These are phyloP conservation scores for Mylabris phalerata DNA, from an alignment of 1,140 invertebrate species.

Conservation along the genomic window DNA sequence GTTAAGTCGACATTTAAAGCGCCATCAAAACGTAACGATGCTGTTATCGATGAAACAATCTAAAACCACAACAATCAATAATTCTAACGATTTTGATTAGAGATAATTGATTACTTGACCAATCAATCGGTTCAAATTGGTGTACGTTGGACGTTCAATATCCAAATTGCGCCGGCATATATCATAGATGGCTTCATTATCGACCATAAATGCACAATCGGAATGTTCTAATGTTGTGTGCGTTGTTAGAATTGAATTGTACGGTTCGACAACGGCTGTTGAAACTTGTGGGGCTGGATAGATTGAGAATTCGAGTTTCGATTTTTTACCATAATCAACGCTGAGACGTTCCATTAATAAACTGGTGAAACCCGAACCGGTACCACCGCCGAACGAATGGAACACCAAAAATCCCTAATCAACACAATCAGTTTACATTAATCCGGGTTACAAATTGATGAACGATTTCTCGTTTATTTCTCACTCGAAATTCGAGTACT, in stretches of 20 bases:
- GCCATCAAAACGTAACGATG: slow-evolving; percentile 69
- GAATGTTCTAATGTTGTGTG: slow-evolving; percentile 76
- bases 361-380: slow-evolving; percentile 76
- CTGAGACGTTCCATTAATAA: slow-evolving; percentile 74
- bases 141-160: slow-evolving; percentile 76
- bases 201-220: slow-evolving; percentile 81
- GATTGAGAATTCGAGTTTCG: slow-evolving; percentile 76
- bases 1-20: slow-evolving; percentile 73
- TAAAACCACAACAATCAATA: slow-evolving; percentile 29
- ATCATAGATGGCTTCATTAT: slow-evolving; percentile 87
- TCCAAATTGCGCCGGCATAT: slow-evolving; percentile 82
- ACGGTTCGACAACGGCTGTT: slow-evolving; percentile 79
- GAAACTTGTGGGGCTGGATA: slow-evolving; percentile 82
- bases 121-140: slow-evolving; percentile 72
- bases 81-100: no score
- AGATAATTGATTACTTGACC: slow-evolving; percentile 54
- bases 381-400: slow-evolving; percentile 81
- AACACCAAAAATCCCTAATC: slow-evolving; percentile 73
- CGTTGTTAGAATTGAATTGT: slow-evolving; percentile 73
- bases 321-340: slow-evolving; percentile 75
- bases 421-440: not conserved
- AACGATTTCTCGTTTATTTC: no score
- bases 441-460: not conserved
- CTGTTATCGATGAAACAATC: slow-evolving; percentile 74
- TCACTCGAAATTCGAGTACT: no score